A percentile compares a stretch with the other conserved stretches of the same genome.
Conservation (phyloP, 2,797 vertebrate genomes). For the Acropternis orthonyx region DNA sequence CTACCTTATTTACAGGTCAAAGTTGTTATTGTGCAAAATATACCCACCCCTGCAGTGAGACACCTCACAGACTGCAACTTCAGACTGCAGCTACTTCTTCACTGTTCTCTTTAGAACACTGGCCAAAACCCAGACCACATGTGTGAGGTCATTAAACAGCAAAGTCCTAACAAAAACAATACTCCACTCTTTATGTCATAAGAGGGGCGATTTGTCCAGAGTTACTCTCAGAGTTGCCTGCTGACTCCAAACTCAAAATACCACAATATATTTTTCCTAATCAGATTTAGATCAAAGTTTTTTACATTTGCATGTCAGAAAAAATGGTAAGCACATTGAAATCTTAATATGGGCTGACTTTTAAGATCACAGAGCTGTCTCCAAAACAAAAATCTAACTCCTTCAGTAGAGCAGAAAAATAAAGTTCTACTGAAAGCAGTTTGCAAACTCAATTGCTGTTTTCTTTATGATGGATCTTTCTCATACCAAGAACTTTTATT, state of each 20-base stretch:
- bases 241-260: neutral
- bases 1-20: no score
- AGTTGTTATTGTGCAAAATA: no score
- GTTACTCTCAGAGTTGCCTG: neutral
- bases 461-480: neutral
- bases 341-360: neutral
- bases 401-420: neutral
- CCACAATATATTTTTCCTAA: neutral
- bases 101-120: no score
- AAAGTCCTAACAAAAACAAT: neutral
- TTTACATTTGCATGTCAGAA: neutral
- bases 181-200: neutral
- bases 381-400: neutral
- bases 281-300: neutral
- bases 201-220: neutral
- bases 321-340: neutral
- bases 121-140: no score
- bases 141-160: neutral
- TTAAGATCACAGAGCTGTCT: neutral
- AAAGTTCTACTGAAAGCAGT: neutral
- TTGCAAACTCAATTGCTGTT: neutral
- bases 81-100: no score
- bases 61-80: no score
- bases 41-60: no score
- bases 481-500: neutral